Evolutionary conservation across 1,140 invertebrate genomes (phyloP), one percentile per base, ranked within the genome.

Genomic region (Nasonia giraulti): DNA sequence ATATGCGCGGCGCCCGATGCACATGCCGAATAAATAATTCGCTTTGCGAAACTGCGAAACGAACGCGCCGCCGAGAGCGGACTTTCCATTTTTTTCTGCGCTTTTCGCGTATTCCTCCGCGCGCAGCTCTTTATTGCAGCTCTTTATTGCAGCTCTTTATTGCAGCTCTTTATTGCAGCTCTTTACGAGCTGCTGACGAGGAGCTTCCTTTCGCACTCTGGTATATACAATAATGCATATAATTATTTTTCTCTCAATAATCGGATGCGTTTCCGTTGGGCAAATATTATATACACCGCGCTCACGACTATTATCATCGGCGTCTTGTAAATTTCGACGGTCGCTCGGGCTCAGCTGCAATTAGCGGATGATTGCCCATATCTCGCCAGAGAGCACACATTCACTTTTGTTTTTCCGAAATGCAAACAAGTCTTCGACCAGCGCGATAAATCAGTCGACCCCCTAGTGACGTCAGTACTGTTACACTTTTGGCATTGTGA

Each of bases 41-140:
- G 44, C 80, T 40, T 76, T 75, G 50, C 81, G 73, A 82, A 82
- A 82, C 17, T 75, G 50, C 81, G 73, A 82, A 82, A 82, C 17
- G 33, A 6, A 37, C 55, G 47, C 80, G 47, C 80, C 27, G 27
- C 27, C 27, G 27, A 27, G 31, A n/a, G 33, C 71, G 50, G 8
- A 50, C 37, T 76, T 66, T 66, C n/a, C 68, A 27, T 27, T 33
- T 62, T 82, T 66, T 75, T 69, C 50, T 69, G 17, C 20, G 27
- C 27, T 79, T 66, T 40, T 11, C 69, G 31, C 14, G 7, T 33
- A 20, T 80, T 66, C 66, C 23, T 68, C 11, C 5, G 40, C 6
- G n/a, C 20, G 7, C 55, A 37, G 27, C 50, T 27, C 27, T 71
- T 81, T 71, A 73, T 81, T 71, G 50, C 73, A 37, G 27, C 50